phyloP scores from a whole-genome alignment of 2,113 vertebrate genomes.

The Guaruba guarouba region DNA sequence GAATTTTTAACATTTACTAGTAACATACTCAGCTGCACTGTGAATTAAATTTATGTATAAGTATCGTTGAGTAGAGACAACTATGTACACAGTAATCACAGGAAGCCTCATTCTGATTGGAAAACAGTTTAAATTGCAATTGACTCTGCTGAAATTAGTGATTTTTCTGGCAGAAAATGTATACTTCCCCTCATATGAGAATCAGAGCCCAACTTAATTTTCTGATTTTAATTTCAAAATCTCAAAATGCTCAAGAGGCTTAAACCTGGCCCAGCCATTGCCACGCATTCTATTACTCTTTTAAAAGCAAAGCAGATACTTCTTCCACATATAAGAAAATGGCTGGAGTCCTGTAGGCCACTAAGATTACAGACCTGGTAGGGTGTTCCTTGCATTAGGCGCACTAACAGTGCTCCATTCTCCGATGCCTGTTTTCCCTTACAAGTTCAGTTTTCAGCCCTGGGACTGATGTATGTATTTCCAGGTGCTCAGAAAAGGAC shows the following conservation, averaged over 20 bases:
- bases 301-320: neutral
- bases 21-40: neutral
- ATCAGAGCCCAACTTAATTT: neutral
- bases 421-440: neutral
- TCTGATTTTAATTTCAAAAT: neutral
- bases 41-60: neutral
- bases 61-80: neutral
- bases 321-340: neutral
- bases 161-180: neutral
- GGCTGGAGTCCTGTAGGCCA: neutral
- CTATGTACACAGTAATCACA: neutral
- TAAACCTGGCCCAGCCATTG: neutral
- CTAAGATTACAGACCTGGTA: neutral
- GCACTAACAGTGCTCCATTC: too few relatives aligned
- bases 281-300: neutral
- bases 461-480: accelerated
- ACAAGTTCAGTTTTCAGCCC: neutral
- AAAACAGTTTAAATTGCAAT: neutral
- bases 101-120: neutral
- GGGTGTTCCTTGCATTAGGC: neutral
- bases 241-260: neutral
- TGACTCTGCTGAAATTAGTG: neutral
- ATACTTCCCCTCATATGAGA: neutral
- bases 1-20: slow-evolving; percentile 26
- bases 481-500: neutral